phyloP scores from a whole-genome alignment of 2,113 vertebrate genomes.

The Anguilla japonica region DNA sequence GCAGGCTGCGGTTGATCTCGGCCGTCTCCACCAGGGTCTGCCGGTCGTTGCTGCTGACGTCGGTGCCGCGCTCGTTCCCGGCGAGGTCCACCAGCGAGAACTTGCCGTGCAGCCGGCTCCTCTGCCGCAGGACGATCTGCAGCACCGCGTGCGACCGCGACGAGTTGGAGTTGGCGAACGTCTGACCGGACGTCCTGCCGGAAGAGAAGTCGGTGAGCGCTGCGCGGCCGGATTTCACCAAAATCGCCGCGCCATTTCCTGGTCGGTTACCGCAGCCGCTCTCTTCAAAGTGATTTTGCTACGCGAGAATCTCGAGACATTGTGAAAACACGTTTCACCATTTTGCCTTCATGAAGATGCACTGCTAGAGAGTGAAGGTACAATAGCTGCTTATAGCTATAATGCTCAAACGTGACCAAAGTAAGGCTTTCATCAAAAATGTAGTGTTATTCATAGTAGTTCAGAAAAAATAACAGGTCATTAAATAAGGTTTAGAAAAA shows the following conservation, averaged over 20 bases:
- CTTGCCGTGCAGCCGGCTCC: conserved; percentile 81
- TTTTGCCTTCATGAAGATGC: no score
- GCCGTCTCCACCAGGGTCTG: conserved; percentile 88
- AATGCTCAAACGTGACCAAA: no score
- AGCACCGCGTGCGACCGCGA: conserved; percentile 94
- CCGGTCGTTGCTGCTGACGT: conserved; percentile 85
- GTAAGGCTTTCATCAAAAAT: no score
- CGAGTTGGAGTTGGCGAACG: conserved; percentile 90
- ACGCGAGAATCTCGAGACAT: neutral
- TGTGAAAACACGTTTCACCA: no score
- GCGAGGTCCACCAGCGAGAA: conserved; percentile 95
- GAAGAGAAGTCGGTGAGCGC: conserved; percentile 12
- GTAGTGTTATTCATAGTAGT: no score
- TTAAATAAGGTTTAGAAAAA: no score
- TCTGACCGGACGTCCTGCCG: conserved; percentile 91
- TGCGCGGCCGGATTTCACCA: no score
- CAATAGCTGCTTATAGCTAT: neutral
- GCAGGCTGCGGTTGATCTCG: conserved; percentile 94
- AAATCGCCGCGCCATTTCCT: no score
- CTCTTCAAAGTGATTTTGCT: neutral
- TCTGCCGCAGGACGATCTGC: conserved; percentile 83
- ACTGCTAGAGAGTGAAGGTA: no score
- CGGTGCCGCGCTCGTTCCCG: conserved; percentile 92
- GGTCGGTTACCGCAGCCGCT: no score
- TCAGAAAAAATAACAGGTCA: no score